Evolutionary conservation across 1,140 invertebrate genomes (phyloP).

Genomic region (Myzus persicae): DNA sequence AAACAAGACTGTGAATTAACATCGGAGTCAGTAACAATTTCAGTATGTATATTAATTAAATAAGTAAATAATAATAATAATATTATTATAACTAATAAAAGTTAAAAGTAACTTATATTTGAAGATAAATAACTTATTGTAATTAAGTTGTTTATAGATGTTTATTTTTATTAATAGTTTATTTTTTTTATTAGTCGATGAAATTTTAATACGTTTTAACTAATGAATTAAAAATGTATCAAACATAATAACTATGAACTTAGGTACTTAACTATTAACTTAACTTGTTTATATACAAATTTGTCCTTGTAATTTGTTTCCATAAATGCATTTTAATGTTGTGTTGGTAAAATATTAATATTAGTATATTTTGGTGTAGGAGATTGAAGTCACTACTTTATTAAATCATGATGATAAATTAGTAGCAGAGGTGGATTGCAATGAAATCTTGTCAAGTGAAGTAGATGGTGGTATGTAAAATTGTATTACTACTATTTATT

Average conservation of each 20-base stretch:
- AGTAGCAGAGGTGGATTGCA: background rate
- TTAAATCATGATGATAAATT: background rate
- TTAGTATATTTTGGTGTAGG: constrained; percentile 20
- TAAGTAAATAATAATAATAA: background rate
- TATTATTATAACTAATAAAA: constrained; percentile 5
- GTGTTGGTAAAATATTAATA: constrained; percentile 18
- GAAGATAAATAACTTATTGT: background rate
- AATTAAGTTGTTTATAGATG: background rate
- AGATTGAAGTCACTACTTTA: background rate
- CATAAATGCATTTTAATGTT: constrained; percentile 2
- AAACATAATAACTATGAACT: background rate
- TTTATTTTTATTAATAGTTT: background rate
- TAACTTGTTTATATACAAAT: background rate
- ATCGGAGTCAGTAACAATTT: background rate
- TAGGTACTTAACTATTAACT: background rate
- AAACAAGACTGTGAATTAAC: background rate
- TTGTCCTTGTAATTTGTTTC: background rate
- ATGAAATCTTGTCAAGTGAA: constrained; percentile 5
- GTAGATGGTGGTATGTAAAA: background rate
- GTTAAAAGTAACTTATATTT: background rate
- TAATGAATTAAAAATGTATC: background rate
- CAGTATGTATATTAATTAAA: background rate
- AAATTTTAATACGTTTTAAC: background rate
- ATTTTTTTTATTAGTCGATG: background rate
- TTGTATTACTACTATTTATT: constrained; percentile 3